Conservation (phyloP, 1,140 invertebrate genomes). For the Helicoverpa armigera region DNA sequence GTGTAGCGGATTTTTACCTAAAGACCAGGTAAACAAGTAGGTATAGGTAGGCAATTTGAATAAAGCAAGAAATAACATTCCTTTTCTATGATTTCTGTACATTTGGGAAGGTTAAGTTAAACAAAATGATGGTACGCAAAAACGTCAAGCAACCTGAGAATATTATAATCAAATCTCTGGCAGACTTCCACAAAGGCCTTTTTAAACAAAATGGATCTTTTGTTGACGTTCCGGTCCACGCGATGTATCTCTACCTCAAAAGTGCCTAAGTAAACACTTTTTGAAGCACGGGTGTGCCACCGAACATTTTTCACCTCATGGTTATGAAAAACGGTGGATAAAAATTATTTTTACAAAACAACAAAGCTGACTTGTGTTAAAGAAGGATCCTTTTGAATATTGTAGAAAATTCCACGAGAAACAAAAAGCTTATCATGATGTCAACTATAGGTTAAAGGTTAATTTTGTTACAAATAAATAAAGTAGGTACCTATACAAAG, state of each 20-base stretch:
- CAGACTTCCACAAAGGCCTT: not conserved
- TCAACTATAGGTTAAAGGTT: no score
- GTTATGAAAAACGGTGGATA: constrained; percentile 4
- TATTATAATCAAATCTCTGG: constrained; percentile 1
- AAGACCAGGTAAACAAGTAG: no score
- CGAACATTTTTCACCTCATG: not conserved
- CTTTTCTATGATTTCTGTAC: no score
- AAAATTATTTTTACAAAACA: not conserved
- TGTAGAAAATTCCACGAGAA: no score
- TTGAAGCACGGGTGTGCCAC: not conserved
- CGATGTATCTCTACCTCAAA: not conserved
- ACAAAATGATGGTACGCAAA: no score
- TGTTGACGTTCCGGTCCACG: not conserved
- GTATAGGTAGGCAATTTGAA: no score
- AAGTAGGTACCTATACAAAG: no score
- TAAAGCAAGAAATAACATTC: no score
- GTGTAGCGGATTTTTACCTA: no score
- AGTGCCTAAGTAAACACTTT: constrained; percentile 9
- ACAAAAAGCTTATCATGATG: no score
- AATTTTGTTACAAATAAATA: no score
- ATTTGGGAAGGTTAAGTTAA: no score
- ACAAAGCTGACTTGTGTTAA: not conserved
- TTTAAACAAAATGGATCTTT: constrained; percentile 12
- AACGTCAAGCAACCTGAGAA: not conserved
- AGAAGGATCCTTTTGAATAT: not conserved